Evolutionary conservation across 1,140 invertebrate species (phyloP).

Genomic region (Papilio xuthus): DNA sequence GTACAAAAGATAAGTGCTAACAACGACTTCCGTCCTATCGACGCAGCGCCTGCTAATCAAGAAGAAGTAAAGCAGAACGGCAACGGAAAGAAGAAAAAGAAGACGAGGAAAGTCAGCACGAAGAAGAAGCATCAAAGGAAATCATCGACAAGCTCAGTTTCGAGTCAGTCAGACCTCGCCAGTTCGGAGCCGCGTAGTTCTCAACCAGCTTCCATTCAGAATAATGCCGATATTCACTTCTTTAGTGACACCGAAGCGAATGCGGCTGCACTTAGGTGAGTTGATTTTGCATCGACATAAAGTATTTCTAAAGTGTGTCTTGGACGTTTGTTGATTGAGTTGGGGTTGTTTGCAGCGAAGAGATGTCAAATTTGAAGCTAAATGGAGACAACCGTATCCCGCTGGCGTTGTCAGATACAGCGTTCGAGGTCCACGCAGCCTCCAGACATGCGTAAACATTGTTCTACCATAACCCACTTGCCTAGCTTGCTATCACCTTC

Average conservation of each 20-base stretch:
- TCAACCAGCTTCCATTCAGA: constrained; percentile 60
- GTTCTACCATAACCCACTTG: constrained; percentile 51
- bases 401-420: constrained; percentile 77
- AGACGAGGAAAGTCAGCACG: constrained; percentile 89
- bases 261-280: constrained; percentile 83
- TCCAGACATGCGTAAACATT: constrained; percentile 76
- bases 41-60: constrained; percentile 65
- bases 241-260: constrained; percentile 95
- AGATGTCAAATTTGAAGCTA: constrained; percentile 79
- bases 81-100: constrained; percentile 86
- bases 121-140: constrained; percentile 89
- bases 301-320: constrained; percentile 25
- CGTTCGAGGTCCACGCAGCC: constrained; percentile 78
- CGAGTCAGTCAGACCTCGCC: constrained; percentile 77
- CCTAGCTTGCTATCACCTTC: constrained; percentile 53
- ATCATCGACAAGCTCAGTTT: constrained; percentile 82
- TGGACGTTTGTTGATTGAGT: constrained; percentile 44
- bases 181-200: constrained; percentile 63
- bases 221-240: constrained; percentile 82
- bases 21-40: constrained; percentile 84
- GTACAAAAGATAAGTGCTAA: constrained; percentile 82
- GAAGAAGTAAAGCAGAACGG: constrained; percentile 73
- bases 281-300: constrained; percentile 15
- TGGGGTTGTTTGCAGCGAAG: constrained; percentile 74
- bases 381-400: constrained; percentile 77